Percentiles rank a stretch among this genome's conserved stretches.
These are phyloP conservation scores for Dynastes tityus DNA, from an alignment of 2,888 invertebrate genomes.

Conservation along the genomic window DNA sequence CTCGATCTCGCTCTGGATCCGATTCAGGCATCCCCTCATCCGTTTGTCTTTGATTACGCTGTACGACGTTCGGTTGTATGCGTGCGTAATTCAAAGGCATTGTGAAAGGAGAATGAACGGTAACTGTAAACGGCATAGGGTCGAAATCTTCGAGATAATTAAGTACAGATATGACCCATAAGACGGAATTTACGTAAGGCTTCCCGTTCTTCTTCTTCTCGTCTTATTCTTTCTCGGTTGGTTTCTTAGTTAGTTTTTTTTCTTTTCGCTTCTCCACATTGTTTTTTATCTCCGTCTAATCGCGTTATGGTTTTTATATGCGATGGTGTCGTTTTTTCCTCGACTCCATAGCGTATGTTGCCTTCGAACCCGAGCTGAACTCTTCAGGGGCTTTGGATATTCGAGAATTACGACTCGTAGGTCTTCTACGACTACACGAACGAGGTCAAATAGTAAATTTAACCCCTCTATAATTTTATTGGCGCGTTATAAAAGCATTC, in stretches of 20 bases:
- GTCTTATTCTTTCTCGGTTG: not conserved
- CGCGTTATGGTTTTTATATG: conserved; percentile 34
- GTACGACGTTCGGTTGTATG: conserved; percentile 17
- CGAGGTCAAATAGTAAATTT: conserved; percentile 30
- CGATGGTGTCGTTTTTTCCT: conserved; percentile 1
- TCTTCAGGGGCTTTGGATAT: not conserved
- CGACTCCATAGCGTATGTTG: not conserved
- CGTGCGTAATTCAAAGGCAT: conserved; percentile 46
- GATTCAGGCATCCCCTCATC: conserved; percentile 4
- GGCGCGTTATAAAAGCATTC: conserved; percentile 2
- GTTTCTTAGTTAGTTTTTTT: conserved; percentile 2
- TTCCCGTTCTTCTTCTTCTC: conserved; percentile 15
- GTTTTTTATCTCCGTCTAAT: conserved; percentile 28
- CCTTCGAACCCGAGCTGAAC: too few species aligned
- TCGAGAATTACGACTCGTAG: not conserved
- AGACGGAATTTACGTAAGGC: conserved; percentile 46
- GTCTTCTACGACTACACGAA: not conserved
- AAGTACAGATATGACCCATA: conserved; percentile 61
- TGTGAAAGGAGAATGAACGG: conserved; percentile 65
- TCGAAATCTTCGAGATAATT: conserved; percentile 61
- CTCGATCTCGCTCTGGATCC: conserved; percentile 52
- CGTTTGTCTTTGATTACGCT: conserved; percentile 48
- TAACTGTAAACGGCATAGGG: conserved; percentile 64
- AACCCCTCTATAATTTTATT: conserved; percentile 19
- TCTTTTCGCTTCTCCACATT: conserved; percentile 2